Conservation (phyloP, 2,113 vertebrate species). For the Larimichthys polyactis region DNA sequence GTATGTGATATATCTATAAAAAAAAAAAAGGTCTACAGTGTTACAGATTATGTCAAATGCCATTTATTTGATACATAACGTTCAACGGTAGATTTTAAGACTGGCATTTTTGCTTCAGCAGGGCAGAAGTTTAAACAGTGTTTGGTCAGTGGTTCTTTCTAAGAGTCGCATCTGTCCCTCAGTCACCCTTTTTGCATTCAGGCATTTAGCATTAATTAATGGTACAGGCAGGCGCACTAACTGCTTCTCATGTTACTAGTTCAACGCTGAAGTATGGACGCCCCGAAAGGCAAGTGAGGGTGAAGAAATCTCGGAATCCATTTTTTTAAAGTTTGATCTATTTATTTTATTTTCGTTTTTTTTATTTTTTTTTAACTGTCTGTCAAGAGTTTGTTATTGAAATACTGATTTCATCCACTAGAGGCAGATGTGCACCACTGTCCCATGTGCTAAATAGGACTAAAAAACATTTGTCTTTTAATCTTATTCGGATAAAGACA, state of each 20-base stretch:
- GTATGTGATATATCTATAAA: constrained; percentile 54
- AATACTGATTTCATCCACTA: no score
- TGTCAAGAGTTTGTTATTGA: no score
- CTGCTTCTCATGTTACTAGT: background rate
- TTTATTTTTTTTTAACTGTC: no score
- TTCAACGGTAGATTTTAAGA: constrained; percentile 21
- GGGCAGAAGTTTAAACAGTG: constrained; percentile 20
- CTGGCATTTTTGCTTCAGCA: constrained; percentile 22
- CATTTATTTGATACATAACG: constrained; percentile 28
- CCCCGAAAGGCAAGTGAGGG: no score
- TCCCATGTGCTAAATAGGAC: no score
- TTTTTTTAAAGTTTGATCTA: no score
- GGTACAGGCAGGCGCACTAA: constrained; percentile 42
- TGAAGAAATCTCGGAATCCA: no score
- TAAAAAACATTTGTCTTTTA: no score
- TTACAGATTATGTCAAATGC: constrained; percentile 24
- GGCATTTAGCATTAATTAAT: constrained; percentile 15
- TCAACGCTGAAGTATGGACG: background rate
- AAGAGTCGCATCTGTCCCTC: constrained; percentile 5
- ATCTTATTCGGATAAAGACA: no score
- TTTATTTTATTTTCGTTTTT: no score
- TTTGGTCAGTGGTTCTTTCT: constrained; percentile 21
- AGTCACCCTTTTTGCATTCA: constrained; percentile 20
- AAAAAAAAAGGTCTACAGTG: constrained; percentile 36
- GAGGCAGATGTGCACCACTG: no score